Conservation (phyloP, 2,113 vertebrate species). For the Chiloscyllium plagiosum region DNA sequence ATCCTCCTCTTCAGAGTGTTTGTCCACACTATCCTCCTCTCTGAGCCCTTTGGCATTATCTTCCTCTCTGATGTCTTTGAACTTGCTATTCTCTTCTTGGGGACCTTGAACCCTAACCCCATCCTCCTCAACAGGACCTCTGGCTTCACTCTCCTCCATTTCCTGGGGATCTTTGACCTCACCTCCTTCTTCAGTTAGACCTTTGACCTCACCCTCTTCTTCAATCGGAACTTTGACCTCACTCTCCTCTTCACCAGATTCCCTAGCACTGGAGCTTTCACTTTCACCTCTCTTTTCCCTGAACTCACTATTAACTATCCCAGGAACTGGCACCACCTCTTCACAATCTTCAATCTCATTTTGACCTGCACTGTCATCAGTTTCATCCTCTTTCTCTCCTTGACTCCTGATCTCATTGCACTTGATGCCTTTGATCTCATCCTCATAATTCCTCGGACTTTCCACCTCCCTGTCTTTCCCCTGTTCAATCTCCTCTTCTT, state of each 20-base stretch:
- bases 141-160: not conserved
- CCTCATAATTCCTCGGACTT: not conserved
- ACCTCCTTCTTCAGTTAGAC: not conserved
- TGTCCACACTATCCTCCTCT: not conserved
- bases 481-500: not conserved
- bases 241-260: no score
- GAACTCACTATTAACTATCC: not conserved
- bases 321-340: not conserved
- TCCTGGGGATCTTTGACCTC: not conserved
- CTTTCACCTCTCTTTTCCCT: not conserved
- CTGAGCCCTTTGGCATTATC: not conserved
- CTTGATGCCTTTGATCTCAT: not conserved
- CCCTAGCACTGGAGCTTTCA: no score
- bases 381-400: not conserved
- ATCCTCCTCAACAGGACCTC: not conserved
- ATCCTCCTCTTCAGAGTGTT: not conserved
- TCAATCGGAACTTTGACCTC: not conserved
- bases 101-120: not conserved
- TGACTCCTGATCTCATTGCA: not conserved
- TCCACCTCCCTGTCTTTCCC: not conserved
- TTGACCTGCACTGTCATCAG: not conserved
- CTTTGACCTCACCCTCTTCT: not conserved
- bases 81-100: not conserved
- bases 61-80: not conserved
- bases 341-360: not conserved